These are phyloP conservation scores for Octodon degus DNA, from an alignment of 2,113 vertebrate species.

Conservation along the genomic window DNA sequence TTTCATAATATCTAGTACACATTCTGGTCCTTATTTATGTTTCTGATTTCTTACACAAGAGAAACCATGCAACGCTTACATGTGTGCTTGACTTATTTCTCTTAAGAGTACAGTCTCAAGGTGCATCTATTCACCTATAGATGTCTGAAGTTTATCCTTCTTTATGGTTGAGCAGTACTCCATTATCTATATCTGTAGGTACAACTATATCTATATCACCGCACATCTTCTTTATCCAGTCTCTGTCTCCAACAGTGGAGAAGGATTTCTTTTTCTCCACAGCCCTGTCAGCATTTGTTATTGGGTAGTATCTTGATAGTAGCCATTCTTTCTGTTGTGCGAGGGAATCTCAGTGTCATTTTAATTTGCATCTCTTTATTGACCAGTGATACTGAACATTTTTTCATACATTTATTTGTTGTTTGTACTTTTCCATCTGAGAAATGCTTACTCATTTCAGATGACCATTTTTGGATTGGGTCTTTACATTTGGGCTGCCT, in stretches of 20 bases:
- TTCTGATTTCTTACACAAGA: no score
- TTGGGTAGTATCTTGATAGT: not conserved
- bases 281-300: not conserved
- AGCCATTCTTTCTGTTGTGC: not conserved
- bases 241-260: not conserved
- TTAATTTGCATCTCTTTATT: not conserved
- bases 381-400: not conserved
- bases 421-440: not conserved
- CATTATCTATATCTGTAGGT: no score
- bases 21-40: no score
- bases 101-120: not conserved
- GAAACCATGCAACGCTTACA: no score
- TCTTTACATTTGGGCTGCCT: not conserved
- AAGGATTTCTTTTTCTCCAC: not conserved
- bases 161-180: no score
- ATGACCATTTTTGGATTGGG: not conserved
- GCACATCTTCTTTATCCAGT: not conserved
- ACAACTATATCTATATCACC: no score
- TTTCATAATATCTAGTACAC: no score
- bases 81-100: no score
- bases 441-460: not conserved
- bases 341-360: not conserved
- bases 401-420: not conserved
- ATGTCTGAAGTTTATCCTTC: not conserved
- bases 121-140: not conserved